These are phyloP conservation scores for Coptodon rendalli DNA, from an alignment of 2,113 vertebrate genomes.

Conservation along the genomic window DNA sequence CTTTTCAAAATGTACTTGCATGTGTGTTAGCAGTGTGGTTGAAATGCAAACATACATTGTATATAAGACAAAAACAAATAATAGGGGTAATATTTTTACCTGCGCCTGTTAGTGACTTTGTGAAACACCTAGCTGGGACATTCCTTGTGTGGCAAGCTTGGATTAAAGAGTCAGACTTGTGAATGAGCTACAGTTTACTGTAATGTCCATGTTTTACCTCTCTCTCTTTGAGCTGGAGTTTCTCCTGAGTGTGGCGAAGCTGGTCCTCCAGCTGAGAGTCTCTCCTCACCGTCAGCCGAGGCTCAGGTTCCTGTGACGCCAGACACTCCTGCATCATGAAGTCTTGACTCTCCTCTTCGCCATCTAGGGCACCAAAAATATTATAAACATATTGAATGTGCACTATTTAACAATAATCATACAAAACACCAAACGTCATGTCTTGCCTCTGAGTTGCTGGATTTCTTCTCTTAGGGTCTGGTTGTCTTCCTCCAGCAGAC, in stretches of 20 bases:
- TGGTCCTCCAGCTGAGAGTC: slow-evolving; percentile 33
- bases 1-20: neutral
- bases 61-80: neutral
- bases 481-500: slow-evolving; percentile 73
- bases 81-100: neutral
- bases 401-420: fast-evolving
- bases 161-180: neutral
- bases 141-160: neutral
- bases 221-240: slow-evolving; percentile 60
- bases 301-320: neutral
- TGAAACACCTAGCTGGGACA: neutral
- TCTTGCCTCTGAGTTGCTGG: slow-evolving; percentile 47
- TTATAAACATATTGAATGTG: neutral
- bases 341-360: neutral
- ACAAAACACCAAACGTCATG: neutral
- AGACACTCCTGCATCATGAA: neutral
- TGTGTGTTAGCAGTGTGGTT: neutral
- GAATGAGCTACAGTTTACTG: neutral
- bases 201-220: slow-evolving; percentile 48
- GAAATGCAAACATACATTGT: neutral
- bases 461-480: slow-evolving; percentile 57
- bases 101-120: neutral
- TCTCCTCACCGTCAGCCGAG: neutral
- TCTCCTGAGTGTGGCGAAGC: slow-evolving; percentile 51
- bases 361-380: slow-evolving; percentile 10